Percentiles rank a stretch among this genome's conserved stretches.
Evolutionary conservation across 1,140 invertebrate genomes (phyloP).

Genomic region (Parapsyche elsis): DNA sequence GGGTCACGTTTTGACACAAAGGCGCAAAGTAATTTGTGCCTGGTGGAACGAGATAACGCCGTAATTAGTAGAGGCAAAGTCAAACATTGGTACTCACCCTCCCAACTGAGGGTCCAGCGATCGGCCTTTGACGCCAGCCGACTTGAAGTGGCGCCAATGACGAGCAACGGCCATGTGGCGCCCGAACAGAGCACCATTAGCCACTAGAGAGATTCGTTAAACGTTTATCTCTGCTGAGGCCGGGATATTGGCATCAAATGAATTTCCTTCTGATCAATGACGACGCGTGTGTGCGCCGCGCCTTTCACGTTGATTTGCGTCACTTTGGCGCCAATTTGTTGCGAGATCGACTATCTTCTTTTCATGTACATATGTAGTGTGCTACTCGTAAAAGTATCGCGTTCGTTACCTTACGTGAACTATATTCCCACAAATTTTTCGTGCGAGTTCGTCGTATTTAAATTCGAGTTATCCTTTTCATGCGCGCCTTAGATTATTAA

Average conservation of each 20-base stretch:
- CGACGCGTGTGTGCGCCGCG: too few relatives aligned
- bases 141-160: not conserved
- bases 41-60: not conserved
- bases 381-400: too few relatives aligned
- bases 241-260: too few relatives aligned
- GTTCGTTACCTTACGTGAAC: too few relatives aligned
- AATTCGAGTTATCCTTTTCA: not conserved
- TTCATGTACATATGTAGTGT: too few relatives aligned
- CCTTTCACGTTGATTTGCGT: too few relatives aligned
- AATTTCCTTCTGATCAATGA: too few relatives aligned
- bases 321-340: too few relatives aligned
- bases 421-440: too few relatives aligned
- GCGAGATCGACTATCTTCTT: too few relatives aligned
- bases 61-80: slow-evolving; percentile 12
- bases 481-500: not conserved
- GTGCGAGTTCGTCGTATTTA: not conserved
- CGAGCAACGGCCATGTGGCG: slow-evolving; percentile 13
- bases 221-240: not conserved
- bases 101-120: not conserved
- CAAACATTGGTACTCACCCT: slow-evolving; percentile 4
- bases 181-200: slow-evolving; percentile 2
- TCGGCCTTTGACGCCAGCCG: not conserved
- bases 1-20: not conserved
- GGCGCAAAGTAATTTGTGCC: slow-evolving; percentile 4
- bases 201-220: not conserved